Evolutionary conservation across 2,113 vertebrate species (phyloP).

Genomic region (Hypanus sabinus): DNA sequence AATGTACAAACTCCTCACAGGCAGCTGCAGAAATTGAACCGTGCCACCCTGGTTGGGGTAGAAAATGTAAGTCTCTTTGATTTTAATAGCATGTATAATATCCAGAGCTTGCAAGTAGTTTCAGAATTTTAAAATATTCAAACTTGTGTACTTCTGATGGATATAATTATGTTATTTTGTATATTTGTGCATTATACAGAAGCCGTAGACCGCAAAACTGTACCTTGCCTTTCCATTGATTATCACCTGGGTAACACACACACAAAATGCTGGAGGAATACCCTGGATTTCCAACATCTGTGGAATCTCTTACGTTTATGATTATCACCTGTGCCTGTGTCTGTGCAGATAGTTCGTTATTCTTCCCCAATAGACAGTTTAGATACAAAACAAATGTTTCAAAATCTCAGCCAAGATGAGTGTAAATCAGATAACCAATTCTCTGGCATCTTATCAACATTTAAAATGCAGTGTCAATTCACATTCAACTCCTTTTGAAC

Average conservation of each 20-base stretch:
- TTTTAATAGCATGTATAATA: background rate
- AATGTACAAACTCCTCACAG: too few species aligned
- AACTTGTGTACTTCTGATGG: background rate
- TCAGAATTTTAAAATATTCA: background rate
- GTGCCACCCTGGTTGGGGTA: too few species aligned
- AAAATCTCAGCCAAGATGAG: background rate
- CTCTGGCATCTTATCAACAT: background rate
- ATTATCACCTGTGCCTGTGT: background rate
- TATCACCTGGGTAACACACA: background rate
- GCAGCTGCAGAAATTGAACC: too few species aligned
- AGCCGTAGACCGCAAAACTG: background rate
- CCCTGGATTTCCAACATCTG: too few species aligned
- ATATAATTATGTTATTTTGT: background rate
- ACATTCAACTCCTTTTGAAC: background rate
- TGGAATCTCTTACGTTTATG: background rate
- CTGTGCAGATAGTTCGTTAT: background rate
- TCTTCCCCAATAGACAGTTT: background rate
- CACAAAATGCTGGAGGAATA: too few species aligned
- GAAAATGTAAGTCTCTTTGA: background rate
- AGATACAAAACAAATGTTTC: background rate
- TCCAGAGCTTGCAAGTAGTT: background rate
- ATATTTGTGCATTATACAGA: background rate
- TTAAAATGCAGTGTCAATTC: background rate
- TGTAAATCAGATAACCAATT: background rate
- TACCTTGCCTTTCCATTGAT: background rate